Conservation (phyloP, 2,113 vertebrate genomes). For the Leptobrachium leishanense region DNA sequence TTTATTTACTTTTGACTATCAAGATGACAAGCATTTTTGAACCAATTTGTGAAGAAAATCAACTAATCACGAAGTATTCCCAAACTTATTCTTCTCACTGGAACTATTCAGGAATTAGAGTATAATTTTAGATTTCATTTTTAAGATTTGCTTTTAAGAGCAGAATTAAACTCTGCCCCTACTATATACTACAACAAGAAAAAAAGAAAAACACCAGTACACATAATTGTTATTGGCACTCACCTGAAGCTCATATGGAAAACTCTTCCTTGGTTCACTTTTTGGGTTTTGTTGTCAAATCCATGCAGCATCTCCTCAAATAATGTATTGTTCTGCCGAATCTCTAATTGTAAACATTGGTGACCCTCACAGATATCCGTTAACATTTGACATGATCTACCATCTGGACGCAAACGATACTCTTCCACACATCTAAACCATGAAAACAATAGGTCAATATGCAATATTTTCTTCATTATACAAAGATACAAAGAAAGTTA, state of each 20-base stretch:
- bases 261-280: constrained; percentile 91
- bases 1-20: too few relatives aligned
- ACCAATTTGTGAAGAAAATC: too few relatives aligned
- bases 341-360: constrained; percentile 82
- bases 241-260: constrained; percentile 99
- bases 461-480: too few relatives aligned
- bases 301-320: constrained; percentile 97
- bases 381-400: constrained; percentile 91
- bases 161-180: too few relatives aligned
- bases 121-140: too few relatives aligned
- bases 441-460: constrained; percentile 23
- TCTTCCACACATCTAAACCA: constrained; percentile 89
- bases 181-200: too few relatives aligned
- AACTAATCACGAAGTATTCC: too few relatives aligned
- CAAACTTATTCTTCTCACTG: too few relatives aligned
- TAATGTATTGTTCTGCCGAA: constrained; percentile 90
- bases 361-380: constrained; percentile 89
- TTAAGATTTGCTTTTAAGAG: too few relatives aligned
- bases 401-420: constrained; percentile 88
- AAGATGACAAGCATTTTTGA: too few relatives aligned
- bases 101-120: too few relatives aligned
- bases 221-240: not conserved
- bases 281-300: constrained; percentile 92
- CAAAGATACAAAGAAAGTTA: too few relatives aligned
- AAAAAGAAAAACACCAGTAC: not conserved